Conservation (phyloP, 2,113 vertebrate genomes). For the Phaethornis superciliosus region DNA sequence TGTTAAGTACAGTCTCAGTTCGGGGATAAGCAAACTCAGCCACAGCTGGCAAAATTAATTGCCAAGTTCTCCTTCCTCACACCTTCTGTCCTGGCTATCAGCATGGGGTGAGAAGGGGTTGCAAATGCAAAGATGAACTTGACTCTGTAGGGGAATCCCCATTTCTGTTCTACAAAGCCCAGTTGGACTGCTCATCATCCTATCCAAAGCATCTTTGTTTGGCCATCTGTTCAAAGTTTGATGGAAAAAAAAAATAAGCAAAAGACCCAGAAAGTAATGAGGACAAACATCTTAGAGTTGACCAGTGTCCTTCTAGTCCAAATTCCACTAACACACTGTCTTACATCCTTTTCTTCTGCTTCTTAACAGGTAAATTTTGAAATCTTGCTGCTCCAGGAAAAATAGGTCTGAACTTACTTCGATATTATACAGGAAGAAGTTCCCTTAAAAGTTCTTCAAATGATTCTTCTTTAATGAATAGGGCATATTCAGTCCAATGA, state of each 20-base stretch:
- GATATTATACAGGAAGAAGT: background rate
- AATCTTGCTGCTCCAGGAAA: background rate
- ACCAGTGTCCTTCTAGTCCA: background rate
- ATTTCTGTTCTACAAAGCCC: background rate
- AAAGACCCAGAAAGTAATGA: background rate
- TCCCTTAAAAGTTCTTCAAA: background rate
- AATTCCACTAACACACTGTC: background rate
- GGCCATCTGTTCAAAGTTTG: background rate
- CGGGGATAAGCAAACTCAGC: background rate
- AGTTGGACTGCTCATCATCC: background rate
- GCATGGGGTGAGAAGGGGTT: background rate
- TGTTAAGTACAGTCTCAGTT: background rate
- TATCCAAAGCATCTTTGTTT: background rate
- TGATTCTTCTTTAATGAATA: background rate
- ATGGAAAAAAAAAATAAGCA: background rate
- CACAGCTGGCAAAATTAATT: background rate
- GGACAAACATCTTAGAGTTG: background rate
- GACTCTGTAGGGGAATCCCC: background rate
- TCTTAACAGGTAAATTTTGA: background rate
- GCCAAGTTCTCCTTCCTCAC: background rate
- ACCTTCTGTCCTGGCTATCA: background rate
- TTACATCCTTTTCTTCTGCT: background rate
- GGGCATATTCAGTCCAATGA: background rate
- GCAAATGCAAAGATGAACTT: background rate
- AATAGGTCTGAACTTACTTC: background rate